Conservation (phyloP, 1,140 invertebrate genomes). For the Physella acuta region DNA sequence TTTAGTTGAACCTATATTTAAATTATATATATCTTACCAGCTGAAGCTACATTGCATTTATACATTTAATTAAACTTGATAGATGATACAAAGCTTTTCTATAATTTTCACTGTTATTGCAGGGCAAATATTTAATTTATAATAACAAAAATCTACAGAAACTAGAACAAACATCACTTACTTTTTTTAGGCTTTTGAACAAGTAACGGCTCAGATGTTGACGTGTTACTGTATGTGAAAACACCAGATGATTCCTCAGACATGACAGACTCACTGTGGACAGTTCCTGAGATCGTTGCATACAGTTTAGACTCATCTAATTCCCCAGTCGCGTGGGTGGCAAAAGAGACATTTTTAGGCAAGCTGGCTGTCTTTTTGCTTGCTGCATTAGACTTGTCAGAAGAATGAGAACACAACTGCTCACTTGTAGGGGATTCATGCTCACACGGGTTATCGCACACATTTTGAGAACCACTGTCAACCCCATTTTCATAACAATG, state of each 20-base stretch:
- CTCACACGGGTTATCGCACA: background rate
- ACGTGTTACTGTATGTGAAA: background rate
- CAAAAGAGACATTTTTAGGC: slow-evolving; percentile 14
- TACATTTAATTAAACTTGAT: too few species aligned
- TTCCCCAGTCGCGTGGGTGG: background rate
- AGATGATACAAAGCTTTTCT: too few species aligned
- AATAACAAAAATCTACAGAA: too few species aligned
- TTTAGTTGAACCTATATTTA: too few species aligned
- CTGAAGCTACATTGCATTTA: too few species aligned
- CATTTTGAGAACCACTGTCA: background rate
- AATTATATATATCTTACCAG: too few species aligned
- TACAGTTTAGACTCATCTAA: background rate
- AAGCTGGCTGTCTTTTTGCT: background rate
- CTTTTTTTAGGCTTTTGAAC: too few species aligned
- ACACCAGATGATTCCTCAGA: background rate
- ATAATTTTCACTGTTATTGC: too few species aligned
- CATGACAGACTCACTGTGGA: background rate
- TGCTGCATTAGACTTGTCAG: too few species aligned
- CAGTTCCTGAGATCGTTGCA: background rate
- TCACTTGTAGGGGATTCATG: background rate
- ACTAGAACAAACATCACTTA: too few species aligned
- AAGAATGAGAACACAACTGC: background rate
- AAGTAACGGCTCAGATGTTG: too few species aligned
- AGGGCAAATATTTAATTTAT: too few species aligned
- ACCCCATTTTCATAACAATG: background rate